Evolutionary conservation across 92 coral and sea anemone species (phyloP).

Genomic region (Chrysogorgia sp.): DNA sequence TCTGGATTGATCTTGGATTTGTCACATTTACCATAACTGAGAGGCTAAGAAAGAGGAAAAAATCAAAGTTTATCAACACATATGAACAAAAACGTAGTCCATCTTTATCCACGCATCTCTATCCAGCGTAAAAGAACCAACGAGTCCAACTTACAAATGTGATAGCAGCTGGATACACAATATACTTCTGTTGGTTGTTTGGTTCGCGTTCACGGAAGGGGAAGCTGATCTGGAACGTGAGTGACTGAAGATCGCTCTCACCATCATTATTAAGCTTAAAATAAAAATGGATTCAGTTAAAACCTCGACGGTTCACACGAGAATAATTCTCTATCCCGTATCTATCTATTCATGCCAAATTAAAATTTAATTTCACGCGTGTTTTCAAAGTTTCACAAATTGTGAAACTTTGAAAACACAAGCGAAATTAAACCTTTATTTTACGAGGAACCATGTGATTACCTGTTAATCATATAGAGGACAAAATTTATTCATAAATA

Average conservation of each 20-base stretch:
- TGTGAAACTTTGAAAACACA: too few species aligned
- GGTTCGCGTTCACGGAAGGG: not conserved
- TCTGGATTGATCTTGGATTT: not conserved
- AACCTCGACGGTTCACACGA: not conserved
- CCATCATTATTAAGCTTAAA: conserved; percentile 3
- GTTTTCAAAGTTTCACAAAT: too few species aligned
- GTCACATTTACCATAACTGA: not conserved
- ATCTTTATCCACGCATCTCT: too few species aligned
- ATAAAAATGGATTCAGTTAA: not conserved
- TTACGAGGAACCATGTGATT: too few species aligned
- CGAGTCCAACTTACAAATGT: not conserved
- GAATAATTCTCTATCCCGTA: too few species aligned
- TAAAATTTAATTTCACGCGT: too few species aligned
- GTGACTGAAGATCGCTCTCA: not conserved
- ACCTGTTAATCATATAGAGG: too few species aligned
- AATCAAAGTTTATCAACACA: not conserved
- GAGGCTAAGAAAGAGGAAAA: not conserved
- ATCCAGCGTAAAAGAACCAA: too few species aligned
- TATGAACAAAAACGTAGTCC: not conserved
- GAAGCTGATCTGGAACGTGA: not conserved
- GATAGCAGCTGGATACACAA: conserved; percentile 15
- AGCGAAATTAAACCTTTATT: too few species aligned
- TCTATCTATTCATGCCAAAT: too few species aligned
- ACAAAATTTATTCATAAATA: too few species aligned
- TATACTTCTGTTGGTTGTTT: conserved; percentile 18